A percentile compares a stretch with the other conserved stretches of the same genome.
These are phyloP conservation scores for Chaetura pelagica DNA, from an alignment of 2,113 vertebrate genomes.

Conservation along the genomic window DNA sequence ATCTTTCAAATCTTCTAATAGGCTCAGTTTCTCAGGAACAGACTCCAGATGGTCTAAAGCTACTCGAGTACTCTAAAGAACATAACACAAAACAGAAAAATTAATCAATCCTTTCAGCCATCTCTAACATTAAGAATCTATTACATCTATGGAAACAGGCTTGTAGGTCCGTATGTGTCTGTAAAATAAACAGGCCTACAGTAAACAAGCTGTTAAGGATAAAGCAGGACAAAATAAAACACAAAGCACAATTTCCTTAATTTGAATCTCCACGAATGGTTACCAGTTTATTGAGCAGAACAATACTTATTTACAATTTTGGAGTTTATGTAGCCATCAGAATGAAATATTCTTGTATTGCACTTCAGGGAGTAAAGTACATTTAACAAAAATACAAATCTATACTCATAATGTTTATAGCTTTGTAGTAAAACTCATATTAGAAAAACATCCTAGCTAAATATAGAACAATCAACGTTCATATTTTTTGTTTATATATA, in stretches of 20 bases:
- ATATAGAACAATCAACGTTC: not conserved
- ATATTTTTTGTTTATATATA: not conserved
- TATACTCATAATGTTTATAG: not conserved
- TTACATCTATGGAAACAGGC: not conserved
- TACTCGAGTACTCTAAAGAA: slow-evolving; percentile 84
- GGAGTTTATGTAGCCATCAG: not conserved
- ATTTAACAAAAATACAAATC: not conserved
- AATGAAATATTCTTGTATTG: not conserved
- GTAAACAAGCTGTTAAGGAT: not conserved
- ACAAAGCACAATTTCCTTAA: not conserved
- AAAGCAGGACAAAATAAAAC: not conserved
- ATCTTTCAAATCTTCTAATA: slow-evolving; percentile 87
- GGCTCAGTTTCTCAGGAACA: slow-evolving; percentile 87
- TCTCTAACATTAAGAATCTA: slow-evolving; percentile 1
- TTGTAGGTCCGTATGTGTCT: not conserved
- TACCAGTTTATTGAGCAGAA: not conserved
- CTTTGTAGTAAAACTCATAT: not conserved
- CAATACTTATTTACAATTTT: not conserved
- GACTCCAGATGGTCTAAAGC: slow-evolving; percentile 91
- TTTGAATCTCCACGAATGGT: not conserved
- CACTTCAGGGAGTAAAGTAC: not conserved
- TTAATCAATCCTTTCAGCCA: not conserved
- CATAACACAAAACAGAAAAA: slow-evolving; percentile 62
- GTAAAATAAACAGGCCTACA: not conserved
- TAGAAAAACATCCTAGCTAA: not conserved